Conservation (phyloP, 2,888 invertebrate genomes). For the Tenthredo amoena region DNA sequence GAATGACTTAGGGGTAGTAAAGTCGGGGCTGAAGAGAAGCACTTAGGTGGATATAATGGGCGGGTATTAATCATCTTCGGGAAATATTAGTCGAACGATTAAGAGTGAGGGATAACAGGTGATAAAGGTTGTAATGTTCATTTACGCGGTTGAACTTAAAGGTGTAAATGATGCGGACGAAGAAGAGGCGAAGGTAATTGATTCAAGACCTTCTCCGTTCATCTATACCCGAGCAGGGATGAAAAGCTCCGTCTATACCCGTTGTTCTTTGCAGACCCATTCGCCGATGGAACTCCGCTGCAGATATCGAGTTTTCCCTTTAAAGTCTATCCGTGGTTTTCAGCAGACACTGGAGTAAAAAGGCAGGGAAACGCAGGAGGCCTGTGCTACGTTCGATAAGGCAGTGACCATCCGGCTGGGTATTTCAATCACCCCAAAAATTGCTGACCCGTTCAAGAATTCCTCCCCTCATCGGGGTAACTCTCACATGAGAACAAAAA, state of each 20-base stretch:
- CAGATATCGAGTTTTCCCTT: not conserved
- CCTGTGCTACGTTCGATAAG: slow-evolving; percentile 44
- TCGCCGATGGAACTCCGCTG: not conserved
- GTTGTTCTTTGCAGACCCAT: not conserved
- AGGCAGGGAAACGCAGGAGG: slow-evolving; percentile 33
- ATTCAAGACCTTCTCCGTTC: slow-evolving; percentile 1
- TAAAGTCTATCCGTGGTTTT: not conserved
- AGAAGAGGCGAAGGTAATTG: not conserved
- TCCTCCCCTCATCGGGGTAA: not conserved
- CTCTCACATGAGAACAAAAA: not conserved
- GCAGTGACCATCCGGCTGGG: slow-evolving; percentile 29
- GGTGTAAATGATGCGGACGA: not conserved
- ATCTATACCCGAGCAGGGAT: not conserved
- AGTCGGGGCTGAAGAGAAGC: not conserved
- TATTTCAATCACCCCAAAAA: slow-evolving; percentile 47
- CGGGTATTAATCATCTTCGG: slow-evolving; percentile 10
- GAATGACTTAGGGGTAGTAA: not conserved
- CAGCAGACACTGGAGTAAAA: not conserved
- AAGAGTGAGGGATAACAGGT: slow-evolving; percentile 12
- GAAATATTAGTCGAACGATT: slow-evolving; percentile 14
- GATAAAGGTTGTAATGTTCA: not conserved
- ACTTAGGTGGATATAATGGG: not conserved
- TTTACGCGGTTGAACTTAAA: not conserved
- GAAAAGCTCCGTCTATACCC: slow-evolving; percentile 12
- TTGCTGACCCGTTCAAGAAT: slow-evolving; percentile 43